These are phyloP conservation scores for Heterodera filipjevi DNA, from an alignment of 2,888 invertebrate genomes.

Conservation along the genomic window DNA sequence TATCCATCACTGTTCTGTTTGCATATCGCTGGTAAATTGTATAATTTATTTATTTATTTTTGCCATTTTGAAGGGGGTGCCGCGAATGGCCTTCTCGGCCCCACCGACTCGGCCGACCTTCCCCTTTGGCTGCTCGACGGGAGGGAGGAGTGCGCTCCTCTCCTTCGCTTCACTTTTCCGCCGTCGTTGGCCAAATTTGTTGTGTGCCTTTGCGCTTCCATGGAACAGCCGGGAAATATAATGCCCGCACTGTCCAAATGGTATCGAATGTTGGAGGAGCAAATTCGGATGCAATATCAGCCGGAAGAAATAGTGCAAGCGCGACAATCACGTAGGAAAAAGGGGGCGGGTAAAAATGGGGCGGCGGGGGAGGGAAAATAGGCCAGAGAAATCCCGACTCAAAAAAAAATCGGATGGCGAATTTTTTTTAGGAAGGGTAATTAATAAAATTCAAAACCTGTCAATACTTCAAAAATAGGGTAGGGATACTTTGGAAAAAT, in stretches of 20 bases:
- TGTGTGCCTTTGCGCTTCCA: constrained; percentile 53
- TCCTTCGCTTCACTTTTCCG: constrained; percentile 55
- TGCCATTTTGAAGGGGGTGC: constrained; percentile 34
- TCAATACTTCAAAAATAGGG: too few species aligned
- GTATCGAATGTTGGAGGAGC: constrained; percentile 51
- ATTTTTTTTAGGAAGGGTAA: too few species aligned
- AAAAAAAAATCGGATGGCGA: too few species aligned
- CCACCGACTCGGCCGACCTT: constrained; percentile 52
- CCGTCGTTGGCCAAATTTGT: constrained; percentile 49
- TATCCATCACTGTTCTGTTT: neutral
- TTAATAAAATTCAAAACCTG: too few species aligned
- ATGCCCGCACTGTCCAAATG: constrained; percentile 53
- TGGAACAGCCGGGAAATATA: constrained; percentile 55
- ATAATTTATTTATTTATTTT: too few species aligned
- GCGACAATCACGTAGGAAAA: constrained; percentile 48
- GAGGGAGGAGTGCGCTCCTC: constrained; percentile 50
- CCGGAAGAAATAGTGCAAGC: constrained; percentile 51
- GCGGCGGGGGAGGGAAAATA: too few species aligned
- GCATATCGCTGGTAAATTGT: neutral
- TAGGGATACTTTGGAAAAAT: too few species aligned
- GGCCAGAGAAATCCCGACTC: too few species aligned
- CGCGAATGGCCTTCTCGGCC: constrained; percentile 50
- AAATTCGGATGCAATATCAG: constrained; percentile 50
- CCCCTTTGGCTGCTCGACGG: constrained; percentile 59
- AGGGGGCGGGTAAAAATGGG: neutral